These are phyloP conservation scores for Cylloceria caligata DNA, from an alignment of 2,888 invertebrate genomes.

Conservation along the genomic window DNA sequence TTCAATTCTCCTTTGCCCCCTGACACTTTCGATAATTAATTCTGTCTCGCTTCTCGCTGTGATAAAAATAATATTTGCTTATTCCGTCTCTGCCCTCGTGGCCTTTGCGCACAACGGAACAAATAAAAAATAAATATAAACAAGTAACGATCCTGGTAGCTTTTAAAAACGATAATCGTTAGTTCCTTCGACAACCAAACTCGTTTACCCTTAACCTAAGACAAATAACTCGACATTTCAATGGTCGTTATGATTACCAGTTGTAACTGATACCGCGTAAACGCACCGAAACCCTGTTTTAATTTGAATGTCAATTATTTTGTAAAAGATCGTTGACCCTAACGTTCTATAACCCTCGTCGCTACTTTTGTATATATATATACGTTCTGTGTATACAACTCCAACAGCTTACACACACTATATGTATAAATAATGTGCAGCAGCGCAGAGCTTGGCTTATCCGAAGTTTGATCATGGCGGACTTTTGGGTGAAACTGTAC, in stretches of 20 bases:
- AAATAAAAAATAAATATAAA: slow-evolving; percentile 39
- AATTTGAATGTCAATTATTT: slow-evolving; percentile 23
- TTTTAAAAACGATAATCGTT: slow-evolving; percentile 22
- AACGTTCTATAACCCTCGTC: slow-evolving; percentile 22
- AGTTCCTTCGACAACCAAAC: not conserved
- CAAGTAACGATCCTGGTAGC: not conserved
- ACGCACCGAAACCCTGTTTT: not conserved
- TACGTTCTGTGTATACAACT: not conserved
- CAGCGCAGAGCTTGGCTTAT: slow-evolving; percentile 21
- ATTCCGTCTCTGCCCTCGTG: slow-evolving; percentile 27
- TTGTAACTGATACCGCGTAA: not conserved
- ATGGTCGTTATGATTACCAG: slow-evolving; percentile 19
- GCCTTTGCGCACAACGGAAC: not conserved
- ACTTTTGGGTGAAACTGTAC: slow-evolving; percentile 58
- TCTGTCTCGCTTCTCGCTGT: slow-evolving; percentile 23
- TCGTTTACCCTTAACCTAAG: slow-evolving; percentile 23
- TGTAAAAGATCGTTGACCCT: slow-evolving; percentile 44
- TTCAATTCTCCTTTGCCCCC: slow-evolving; percentile 7
- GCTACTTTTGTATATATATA: slow-evolving; percentile 2
- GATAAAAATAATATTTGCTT: slow-evolving; percentile 59
- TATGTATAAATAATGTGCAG: not conserved
- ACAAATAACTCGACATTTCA: slow-evolving; percentile 5
- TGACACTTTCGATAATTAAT: slow-evolving; percentile 42
- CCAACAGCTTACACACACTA: slow-evolving; percentile 5
- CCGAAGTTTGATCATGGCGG: slow-evolving; percentile 31